Evolutionary conservation across 2,797 vertebrate species (phyloP), one percentile per base, ranked within the genome.

Genomic region (Fistularia tabacaria): DNA sequence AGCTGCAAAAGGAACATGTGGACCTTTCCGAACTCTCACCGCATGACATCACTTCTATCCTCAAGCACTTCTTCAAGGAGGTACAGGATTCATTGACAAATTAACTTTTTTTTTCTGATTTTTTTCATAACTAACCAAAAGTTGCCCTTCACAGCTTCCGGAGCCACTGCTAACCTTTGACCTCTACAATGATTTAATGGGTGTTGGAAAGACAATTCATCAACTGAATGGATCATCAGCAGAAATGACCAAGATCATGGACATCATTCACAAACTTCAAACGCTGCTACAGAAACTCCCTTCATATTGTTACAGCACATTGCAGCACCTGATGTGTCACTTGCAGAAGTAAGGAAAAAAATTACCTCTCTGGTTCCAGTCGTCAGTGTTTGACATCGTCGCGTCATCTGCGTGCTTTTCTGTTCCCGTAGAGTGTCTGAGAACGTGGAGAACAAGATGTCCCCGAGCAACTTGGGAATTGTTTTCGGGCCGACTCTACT

Each of bases 11-110:
- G 67, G 86, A 91, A 0, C 80, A 94, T 62, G 92, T 96, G 64
- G 95, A 98, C 61, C 91, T 98, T 38, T 92, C 94, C 0, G 93
- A 95, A 41, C 88, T 91, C 62, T 97, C 94, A 0, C 95, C 96
- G 0, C 96, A 98, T 5, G 96, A 98, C 54, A 87, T 98, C 83
- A 92, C 93, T 0, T 92, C 93, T 0, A 88, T 94, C 54, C 92
- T 98, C 14, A 98, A 98, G 82, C 91, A 95, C 57, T 98, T 96
- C 82, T 92, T 98, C 51, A 96, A 96, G 71, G 93, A 95, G 87
- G 95, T 97, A 85, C 37, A 38, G n/a, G 64, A 10, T 40, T 36
- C n/a, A 2, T 36, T 0, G n/a, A 6, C 14, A 4, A 47, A 11
- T 7, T 12, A 7, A 51, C 12, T 36, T 49, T 49, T 11, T 6